Evolutionary conservation across 2,113 vertebrate species (phyloP), one percentile per base, ranked within the genome.

Genomic region (Campylorhamphus procurvoides): DNA sequence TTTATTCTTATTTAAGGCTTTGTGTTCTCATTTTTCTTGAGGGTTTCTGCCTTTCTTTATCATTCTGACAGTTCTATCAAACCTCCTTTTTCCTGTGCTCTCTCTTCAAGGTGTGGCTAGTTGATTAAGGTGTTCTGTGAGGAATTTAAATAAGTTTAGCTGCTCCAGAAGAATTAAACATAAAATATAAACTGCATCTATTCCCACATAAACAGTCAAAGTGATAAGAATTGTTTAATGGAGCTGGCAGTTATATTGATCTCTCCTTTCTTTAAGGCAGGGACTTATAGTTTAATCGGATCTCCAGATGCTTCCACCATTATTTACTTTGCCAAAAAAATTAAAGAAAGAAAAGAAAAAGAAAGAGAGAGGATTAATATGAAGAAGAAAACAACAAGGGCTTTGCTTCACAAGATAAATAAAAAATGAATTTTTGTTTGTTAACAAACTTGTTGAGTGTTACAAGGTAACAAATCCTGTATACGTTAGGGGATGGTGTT

Each of bases 201-300:
- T 78, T 67, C 84, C 59, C 75, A 82, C 31, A 82, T 33, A 73
- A 91, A 62, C 69, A 95, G 66, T 46, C 66, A 77, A 74, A 52
- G 83, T 83, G 94, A 96, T 97, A 94, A 83, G 87, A 92, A 77
- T 92, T 93, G 94, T 82, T 97, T 89, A 94, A 96, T 93, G 82
- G 93, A 86, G 71, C 87, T 90, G 72, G 87, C 84, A 66, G 39
- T 76, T 78, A 42, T 71, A 95, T 96, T 93, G 75, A 89, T 94
- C 80, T 88, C 85, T 59, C 53, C 72, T 94, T 89, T 92, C 58
- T 97, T 89, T 87, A 63, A 95, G 94, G 40, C 59, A 82, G 63
- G 91, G 75, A 77, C 55, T 90, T 91, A 71, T 7, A 82, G 77
- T 58, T 90, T 87, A 88, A 89, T 82, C 3, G 0, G 56, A 89